Conservation (phyloP, 2,888 invertebrate species). For the Euzetes globulus region DNA sequence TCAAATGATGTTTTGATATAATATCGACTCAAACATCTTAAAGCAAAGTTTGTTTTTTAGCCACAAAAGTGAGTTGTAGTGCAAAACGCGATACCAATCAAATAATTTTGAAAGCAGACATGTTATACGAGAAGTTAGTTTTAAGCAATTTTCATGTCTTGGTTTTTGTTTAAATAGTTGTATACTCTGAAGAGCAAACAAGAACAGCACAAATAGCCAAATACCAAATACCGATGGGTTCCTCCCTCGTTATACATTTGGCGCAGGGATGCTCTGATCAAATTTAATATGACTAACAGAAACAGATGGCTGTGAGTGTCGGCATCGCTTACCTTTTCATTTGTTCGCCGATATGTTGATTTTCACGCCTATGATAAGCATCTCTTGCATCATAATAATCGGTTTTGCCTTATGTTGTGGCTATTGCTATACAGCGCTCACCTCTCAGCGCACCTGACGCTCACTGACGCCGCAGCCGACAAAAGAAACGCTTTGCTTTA, state of each 20-base stretch:
- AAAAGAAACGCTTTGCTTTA: slow-evolving; percentile 8
- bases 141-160: slow-evolving; percentile 9
- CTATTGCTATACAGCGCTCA: slow-evolving; percentile 1
- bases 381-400: slow-evolving; percentile 40
- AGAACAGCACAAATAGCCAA: not conserved
- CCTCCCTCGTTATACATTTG: slow-evolving; percentile 7
- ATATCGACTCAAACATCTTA: slow-evolving; percentile 2
- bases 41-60: slow-evolving; percentile 3
- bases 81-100: not conserved
- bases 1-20: slow-evolving; percentile 12
- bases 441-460: slow-evolving; percentile 1
- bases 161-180: slow-evolving; percentile 14
- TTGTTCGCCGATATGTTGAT: slow-evolving; percentile 41
- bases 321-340: slow-evolving; percentile 40
- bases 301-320: slow-evolving; percentile 37
- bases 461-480: slow-evolving; percentile 11
- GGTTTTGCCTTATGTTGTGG: slow-evolving; percentile 21
- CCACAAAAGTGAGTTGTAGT: slow-evolving; percentile 8
- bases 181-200: slow-evolving; percentile 16
- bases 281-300: slow-evolving; percentile 40
- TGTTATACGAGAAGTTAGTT: not conserved
- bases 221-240: slow-evolving; percentile 14
- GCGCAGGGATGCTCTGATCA: slow-evolving; percentile 31
- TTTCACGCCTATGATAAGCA: slow-evolving; percentile 41
- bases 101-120: not conserved